phyloP scores from a whole-genome alignment of 2,797 vertebrate genomes.

The Stomatorhinus walkeri region DNA sequence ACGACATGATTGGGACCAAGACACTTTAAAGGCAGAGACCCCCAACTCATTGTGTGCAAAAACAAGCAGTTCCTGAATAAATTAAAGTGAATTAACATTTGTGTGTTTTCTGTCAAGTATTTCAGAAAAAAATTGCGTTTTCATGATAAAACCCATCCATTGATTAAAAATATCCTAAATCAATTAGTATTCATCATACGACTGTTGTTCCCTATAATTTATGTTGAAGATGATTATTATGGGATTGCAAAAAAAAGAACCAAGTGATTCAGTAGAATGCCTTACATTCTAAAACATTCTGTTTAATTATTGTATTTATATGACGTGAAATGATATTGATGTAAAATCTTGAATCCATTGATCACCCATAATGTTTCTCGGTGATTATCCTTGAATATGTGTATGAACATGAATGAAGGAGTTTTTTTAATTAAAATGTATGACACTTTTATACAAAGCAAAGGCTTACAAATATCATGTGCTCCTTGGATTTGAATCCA shows the following conservation, averaged over 20 bases:
- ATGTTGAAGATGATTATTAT: not conserved
- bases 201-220: not conserved
- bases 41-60: conserved; percentile 46
- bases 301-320: not conserved
- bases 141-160: not conserved
- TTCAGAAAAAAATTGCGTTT: not conserved
- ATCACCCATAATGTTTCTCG: not conserved
- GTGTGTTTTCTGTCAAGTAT: not conserved
- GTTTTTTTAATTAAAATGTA: not conserved
- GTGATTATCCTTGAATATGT: not conserved
- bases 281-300: not conserved
- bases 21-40: conserved; percentile 20
- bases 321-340: not conserved
- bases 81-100: conserved; percentile 22
- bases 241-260: not conserved
- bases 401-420: not conserved
- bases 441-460: not conserved
- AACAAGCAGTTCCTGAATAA: conserved; percentile 24
- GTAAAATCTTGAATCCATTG: not conserved
- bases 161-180: not conserved
- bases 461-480: not conserved
- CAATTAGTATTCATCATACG: not conserved
- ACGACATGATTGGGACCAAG: conserved; percentile 16
- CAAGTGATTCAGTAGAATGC: not conserved
- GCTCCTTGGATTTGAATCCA: not conserved